A percentile compares a stretch with the other conserved stretches of the same genome.
Evolutionary conservation across 2,888 invertebrate genomes (phyloP).

Genomic region (Trisateles emortualis): DNA sequence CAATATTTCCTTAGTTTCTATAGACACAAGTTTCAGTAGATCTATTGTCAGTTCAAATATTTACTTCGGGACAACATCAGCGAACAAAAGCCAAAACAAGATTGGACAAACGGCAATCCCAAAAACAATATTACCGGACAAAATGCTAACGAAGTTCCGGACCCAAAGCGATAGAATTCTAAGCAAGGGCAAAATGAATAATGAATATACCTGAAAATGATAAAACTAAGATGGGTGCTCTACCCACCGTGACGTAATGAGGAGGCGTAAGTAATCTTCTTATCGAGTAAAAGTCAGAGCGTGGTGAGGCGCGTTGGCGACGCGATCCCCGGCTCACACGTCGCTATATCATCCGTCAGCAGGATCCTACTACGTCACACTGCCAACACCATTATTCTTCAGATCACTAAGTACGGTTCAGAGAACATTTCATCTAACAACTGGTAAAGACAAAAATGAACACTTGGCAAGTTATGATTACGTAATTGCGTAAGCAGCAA

Average conservation of each 20-base stretch:
- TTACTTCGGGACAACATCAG: not conserved
- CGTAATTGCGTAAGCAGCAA: not conserved
- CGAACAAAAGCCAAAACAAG: not conserved
- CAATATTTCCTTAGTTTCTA: slow-evolving; percentile 6
- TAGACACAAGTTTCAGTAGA: slow-evolving; percentile 4
- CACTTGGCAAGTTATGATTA: not conserved
- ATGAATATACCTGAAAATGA: slow-evolving; percentile 35
- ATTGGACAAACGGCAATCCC: slow-evolving; percentile 1
- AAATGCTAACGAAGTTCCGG: slow-evolving; percentile 21
- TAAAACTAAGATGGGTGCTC: slow-evolving; percentile 9
- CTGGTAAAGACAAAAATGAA: slow-evolving; percentile 1
- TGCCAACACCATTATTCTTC: slow-evolving; percentile 9
- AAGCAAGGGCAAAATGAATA: slow-evolving; percentile 32
- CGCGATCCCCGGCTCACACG: slow-evolving; percentile 28
- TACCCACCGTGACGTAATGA: slow-evolving; percentile 23
- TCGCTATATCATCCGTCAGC: slow-evolving; percentile 42
- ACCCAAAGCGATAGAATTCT: not conserved
- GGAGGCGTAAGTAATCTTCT: slow-evolving; percentile 43
- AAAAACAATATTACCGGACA: slow-evolving; percentile 19
- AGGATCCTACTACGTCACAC: slow-evolving; percentile 14
- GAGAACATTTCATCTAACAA: slow-evolving; percentile 7
- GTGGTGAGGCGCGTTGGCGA: slow-evolving; percentile 1
- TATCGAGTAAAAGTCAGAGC: slow-evolving; percentile 36
- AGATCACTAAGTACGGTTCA: slow-evolving; percentile 5
- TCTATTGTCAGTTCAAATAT: not conserved